A percentile compares a stretch with the other conserved stretches of the same genome.
phyloP scores from a whole-genome alignment of 2,113 vertebrate genomes.

The Siphamia tubifer region DNA sequence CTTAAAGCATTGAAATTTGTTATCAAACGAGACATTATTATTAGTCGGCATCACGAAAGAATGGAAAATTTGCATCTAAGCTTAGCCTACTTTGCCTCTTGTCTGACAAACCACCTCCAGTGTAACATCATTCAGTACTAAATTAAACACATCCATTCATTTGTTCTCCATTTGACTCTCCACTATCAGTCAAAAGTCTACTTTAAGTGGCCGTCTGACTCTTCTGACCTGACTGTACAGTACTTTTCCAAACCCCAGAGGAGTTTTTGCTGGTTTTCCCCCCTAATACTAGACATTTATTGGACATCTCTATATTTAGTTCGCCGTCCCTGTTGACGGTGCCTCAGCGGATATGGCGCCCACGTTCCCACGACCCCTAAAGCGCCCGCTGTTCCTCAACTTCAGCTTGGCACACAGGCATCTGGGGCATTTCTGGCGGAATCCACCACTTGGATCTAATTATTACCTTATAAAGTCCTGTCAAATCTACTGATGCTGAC shows the following conservation, averaged over 20 bases:
- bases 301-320: conserved; percentile 84
- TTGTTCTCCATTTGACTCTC: not conserved
- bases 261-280: conserved; percentile 63
- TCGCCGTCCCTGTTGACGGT: conserved; percentile 75
- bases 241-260: conserved; percentile 50
- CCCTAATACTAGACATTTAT: conserved; percentile 65
- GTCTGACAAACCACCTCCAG: not conserved
- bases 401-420: conserved; percentile 72
- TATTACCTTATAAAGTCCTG: conserved; percentile 81
- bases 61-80: too few relatives aligned
- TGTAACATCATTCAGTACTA: not conserved
- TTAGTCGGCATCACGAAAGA: too few relatives aligned
- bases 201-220: conserved; percentile 21
- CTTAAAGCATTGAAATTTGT: too few relatives aligned
- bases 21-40: too few relatives aligned
- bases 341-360: conserved; percentile 81
- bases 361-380: conserved; percentile 85
- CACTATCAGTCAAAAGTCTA: not conserved
- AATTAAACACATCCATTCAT: not conserved
- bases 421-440: conserved; percentile 67
- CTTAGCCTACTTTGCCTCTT: too few relatives aligned
- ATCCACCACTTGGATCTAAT: conserved; percentile 59
- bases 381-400: conserved; percentile 64
- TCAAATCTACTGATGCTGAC: not conserved
- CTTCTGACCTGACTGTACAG: conserved; percentile 19